These are phyloP conservation scores for Scaptomyza cyrtandrae DNA, from an alignment of 2,888 invertebrate species.

Conservation along the genomic window DNA sequence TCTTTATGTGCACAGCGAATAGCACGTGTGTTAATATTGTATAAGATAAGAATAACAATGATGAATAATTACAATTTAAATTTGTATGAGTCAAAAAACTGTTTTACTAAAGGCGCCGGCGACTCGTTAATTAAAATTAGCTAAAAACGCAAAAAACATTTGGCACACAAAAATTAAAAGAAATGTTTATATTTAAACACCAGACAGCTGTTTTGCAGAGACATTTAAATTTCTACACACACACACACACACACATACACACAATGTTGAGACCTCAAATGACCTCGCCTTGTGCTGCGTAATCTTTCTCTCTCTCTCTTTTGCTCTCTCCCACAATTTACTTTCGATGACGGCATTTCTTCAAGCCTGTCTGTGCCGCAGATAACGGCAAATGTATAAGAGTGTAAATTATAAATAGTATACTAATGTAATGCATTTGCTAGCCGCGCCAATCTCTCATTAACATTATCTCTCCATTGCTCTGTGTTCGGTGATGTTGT, in stretches of 20 bases:
- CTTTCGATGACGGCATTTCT: slow-evolving; percentile 69
- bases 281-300: slow-evolving; percentile 60
- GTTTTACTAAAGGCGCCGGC: slow-evolving; percentile 15
- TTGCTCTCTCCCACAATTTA: slow-evolving; percentile 21
- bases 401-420: slow-evolving; percentile 43
- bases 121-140: slow-evolving; percentile 42
- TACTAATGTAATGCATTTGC: slow-evolving; percentile 35
- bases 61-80: not conserved
- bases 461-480: slow-evolving; percentile 20
- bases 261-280: slow-evolving; percentile 25
- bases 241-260: not conserved
- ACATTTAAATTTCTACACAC: slow-evolving; percentile 12
- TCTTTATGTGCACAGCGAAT: not conserved
- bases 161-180: slow-evolving; percentile 22
- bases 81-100: slow-evolving; percentile 35
- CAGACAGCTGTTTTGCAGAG: slow-evolving; percentile 52
- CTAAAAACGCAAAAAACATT: slow-evolving; percentile 54
- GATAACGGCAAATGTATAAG: slow-evolving; percentile 16
- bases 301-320: slow-evolving; percentile 21
- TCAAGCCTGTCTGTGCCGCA: slow-evolving; percentile 15
- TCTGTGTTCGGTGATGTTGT: slow-evolving; percentile 44
- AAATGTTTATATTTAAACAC: slow-evolving; percentile 51
- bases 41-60: slow-evolving; percentile 47
- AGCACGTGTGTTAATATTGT: slow-evolving; percentile 60
- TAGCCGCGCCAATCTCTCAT: slow-evolving; percentile 2